phyloP scores from a whole-genome alignment of 2,888 invertebrate species.

The Criorhina ranunculi region DNA sequence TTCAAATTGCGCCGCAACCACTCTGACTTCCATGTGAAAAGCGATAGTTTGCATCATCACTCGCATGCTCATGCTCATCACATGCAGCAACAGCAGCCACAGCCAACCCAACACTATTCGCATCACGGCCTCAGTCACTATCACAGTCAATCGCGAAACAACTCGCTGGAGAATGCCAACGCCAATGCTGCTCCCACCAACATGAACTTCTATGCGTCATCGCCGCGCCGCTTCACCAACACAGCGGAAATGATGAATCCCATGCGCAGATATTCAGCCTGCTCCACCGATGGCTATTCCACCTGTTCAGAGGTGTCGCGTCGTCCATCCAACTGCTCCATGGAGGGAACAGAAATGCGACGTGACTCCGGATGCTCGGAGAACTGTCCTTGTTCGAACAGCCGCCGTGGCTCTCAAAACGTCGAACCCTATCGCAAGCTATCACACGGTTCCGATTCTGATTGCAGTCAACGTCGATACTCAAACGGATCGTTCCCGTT shows the following conservation, averaged over 20 bases:
- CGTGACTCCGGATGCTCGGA: conserved; percentile 84
- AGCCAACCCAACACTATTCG: conserved; percentile 74
- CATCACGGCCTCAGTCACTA: conserved; percentile 71
- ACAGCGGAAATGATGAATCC: conserved; percentile 85
- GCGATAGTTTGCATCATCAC: conserved; percentile 66
- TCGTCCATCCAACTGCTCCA: conserved; percentile 83
- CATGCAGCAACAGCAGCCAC: conserved; percentile 35
- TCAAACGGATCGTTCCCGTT: conserved; percentile 85
- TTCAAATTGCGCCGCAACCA: conserved; percentile 83
- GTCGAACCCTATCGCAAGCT: conserved; percentile 81
- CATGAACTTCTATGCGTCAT: conserved; percentile 81
- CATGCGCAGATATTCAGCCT: conserved; percentile 83
- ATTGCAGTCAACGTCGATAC: conserved; percentile 85
- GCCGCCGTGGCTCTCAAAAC: conserved; percentile 81
- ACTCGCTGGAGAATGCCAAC: conserved; percentile 74
- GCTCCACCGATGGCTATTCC: conserved; percentile 83
- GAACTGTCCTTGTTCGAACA: conserved; percentile 82
- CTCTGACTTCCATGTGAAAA: conserved; percentile 81
- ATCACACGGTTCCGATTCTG: conserved; percentile 84
- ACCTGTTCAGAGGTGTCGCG: conserved; percentile 82
- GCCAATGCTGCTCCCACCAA: conserved; percentile 58
- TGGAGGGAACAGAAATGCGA: conserved; percentile 79
- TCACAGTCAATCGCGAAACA: conserved; percentile 67
- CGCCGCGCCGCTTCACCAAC: conserved; percentile 88
- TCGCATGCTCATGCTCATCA: conserved; percentile 69